These are phyloP conservation scores for Dyspetes luteomarginatus DNA, from an alignment of 2,888 invertebrate genomes.

Conservation along the genomic window DNA sequence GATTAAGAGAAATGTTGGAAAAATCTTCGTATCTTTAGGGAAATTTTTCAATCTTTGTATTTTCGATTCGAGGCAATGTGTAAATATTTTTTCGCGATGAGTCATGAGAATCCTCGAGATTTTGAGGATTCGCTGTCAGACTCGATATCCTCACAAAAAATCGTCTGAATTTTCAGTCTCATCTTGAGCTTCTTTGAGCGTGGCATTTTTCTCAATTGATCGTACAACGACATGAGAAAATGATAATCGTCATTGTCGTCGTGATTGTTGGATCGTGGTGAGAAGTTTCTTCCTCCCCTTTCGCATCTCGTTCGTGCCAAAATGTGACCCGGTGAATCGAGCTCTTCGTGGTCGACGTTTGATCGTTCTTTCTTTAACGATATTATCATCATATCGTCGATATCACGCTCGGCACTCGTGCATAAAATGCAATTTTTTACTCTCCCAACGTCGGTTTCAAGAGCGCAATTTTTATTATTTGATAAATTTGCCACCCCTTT, in stretches of 20 bases:
- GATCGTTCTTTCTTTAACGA: slow-evolving; percentile 39
- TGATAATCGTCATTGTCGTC: slow-evolving; percentile 63
- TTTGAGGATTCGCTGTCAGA: slow-evolving; percentile 16
- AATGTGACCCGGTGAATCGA: background rate
- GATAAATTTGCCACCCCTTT: background rate
- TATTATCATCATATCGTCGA: background rate
- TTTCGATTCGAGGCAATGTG: background rate
- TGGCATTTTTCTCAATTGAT: slow-evolving; percentile 58
- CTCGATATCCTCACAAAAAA: slow-evolving; percentile 63
- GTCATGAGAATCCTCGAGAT: slow-evolving; percentile 18
- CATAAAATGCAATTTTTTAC: background rate
- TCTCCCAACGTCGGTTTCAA: too few species aligned
- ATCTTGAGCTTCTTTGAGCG: slow-evolving; percentile 61
- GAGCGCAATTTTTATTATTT: background rate
- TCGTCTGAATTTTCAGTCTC: slow-evolving; percentile 64
- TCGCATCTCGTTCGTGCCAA: background rate
- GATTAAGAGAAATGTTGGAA: too few species aligned
- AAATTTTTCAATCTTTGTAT: too few species aligned
- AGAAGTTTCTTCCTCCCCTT: too few species aligned
- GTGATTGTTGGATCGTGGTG: background rate
- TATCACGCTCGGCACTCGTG: too few species aligned
- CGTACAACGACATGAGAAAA: slow-evolving; percentile 65
- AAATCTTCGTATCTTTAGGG: too few species aligned
- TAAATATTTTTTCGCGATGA: background rate
- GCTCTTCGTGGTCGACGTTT: background rate